A percentile compares a stretch with the other conserved stretches of the same genome.
These are phyloP conservation scores for Melanotaenia duboulayi DNA, from an alignment of 2,113 vertebrate genomes.

Conservation along the genomic window DNA sequence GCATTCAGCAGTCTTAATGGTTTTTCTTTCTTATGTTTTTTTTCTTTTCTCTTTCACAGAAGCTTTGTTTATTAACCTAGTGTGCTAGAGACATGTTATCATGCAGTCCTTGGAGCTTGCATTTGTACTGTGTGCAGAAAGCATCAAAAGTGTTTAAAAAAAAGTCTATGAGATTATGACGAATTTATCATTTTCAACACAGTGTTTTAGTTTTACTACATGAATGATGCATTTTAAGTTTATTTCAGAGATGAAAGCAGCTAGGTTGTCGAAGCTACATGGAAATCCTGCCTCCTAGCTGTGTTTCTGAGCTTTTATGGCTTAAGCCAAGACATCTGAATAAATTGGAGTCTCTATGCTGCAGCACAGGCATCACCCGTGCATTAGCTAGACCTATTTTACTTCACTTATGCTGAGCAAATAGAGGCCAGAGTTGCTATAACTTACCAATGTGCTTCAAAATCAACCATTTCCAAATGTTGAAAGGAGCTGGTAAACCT, in stretches of 20 bases:
- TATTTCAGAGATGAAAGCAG: constrained; percentile 23
- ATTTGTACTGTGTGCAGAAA: constrained; percentile 6
- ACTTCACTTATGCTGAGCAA: constrained; percentile 54
- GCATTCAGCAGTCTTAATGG: constrained; percentile 32
- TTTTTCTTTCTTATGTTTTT: constrained; percentile 5
- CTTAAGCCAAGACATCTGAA: constrained; percentile 45
- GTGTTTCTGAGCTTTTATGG: constrained; percentile 24
- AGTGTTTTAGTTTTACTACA: constrained; percentile 8
- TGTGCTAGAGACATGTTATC: constrained; percentile 50
- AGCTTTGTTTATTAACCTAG: constrained; percentile 39
- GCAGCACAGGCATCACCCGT: constrained; percentile 44
- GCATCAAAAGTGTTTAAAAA: constrained; percentile 6
- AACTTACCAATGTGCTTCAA: constrained; percentile 42
- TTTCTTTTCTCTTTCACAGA: constrained; percentile 16
- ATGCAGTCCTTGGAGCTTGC: constrained; percentile 19
- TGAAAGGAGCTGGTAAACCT: constrained; percentile 17
- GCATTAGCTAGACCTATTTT: constrained; percentile 38
- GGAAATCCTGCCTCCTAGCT: constrained; percentile 28
- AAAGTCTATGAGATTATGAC: constrained; percentile 16
- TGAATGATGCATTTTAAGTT: constrained; percentile 18
- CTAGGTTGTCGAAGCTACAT: constrained; percentile 10
- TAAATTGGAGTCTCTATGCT: constrained; percentile 39
- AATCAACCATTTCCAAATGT: constrained; percentile 30
- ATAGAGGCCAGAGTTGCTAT: constrained; percentile 62
- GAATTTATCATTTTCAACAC: constrained; percentile 32